phyloP scores from a whole-genome alignment of 2,113 vertebrate species.

The Vidua chalybeata region DNA sequence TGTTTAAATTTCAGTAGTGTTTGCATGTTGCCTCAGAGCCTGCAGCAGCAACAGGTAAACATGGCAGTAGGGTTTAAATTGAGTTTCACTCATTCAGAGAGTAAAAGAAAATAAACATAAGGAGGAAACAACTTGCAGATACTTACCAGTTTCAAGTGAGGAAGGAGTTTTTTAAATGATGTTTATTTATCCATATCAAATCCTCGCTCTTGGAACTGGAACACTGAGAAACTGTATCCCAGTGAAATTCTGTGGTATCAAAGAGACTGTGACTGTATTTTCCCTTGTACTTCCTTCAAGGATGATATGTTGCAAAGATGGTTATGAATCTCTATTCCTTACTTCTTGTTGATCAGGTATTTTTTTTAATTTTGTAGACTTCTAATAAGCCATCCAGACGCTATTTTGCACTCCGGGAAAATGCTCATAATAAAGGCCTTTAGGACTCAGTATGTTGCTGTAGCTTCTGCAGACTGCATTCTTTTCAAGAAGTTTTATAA shows the following conservation, averaged over 20 bases:
- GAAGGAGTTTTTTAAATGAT: not conserved
- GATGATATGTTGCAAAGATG: not conserved
- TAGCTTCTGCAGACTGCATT: not conserved
- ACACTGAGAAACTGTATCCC: not conserved
- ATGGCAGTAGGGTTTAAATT: not conserved
- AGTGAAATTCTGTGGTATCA: not conserved
- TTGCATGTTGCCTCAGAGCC: not conserved
- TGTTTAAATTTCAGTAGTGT: not conserved
- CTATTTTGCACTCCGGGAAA: not conserved
- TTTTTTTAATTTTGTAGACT: not conserved
- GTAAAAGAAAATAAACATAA: not conserved
- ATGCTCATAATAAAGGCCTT: accelerated
- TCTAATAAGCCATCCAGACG: not conserved
- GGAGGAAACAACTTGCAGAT: not conserved
- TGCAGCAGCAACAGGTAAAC: not conserved
- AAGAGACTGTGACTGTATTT: not conserved
- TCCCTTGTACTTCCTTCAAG: not conserved
- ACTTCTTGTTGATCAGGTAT: not conserved
- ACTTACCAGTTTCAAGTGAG: not conserved
- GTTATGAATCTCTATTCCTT: not conserved
- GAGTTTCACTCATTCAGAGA: not conserved
- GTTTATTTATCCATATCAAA: not conserved
- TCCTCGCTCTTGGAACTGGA: not conserved
- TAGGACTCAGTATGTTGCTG: not conserved
- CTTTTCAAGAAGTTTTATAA: not conserved